Evolutionary conservation across 2,797 vertebrate genomes (phyloP), one percentile per base, ranked within the genome.

Genomic region (Xenentodon cancila): DNA sequence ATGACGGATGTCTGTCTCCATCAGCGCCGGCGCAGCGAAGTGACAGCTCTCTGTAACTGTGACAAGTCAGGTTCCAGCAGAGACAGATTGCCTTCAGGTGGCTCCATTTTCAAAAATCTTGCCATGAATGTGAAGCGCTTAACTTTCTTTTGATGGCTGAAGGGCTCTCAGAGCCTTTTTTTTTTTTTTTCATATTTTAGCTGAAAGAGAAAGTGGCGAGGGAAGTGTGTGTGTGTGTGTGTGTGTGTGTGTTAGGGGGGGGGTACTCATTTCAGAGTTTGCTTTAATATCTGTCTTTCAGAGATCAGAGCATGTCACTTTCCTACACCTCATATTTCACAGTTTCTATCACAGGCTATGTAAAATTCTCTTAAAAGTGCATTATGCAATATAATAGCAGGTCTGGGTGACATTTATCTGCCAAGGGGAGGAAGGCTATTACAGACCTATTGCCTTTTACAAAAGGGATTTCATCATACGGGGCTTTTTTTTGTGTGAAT

Each of bases 61-160:
- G 90, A 88, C 90, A 86, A 80, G 88, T 73, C 63, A 18, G 81
- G 82, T 69, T 86, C 84, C 84, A 71, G 89, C 55, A 5, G 71
- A 84, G 88, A 89, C 89, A 90, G 85, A 85, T 88, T 90, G 89
- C 90, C 88, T 90, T 91, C 88, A 89, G 89, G 90, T 90, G 87
- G 89, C 86, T 87, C 75, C 68, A 68, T 84, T 87, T 88, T 83
- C 69, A 75, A 79, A 84, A 86, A 79, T 82, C 78, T 75, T 68
- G 46, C 81, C 68, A 48, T 71, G 75, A 84, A 88, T 80, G 65
- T 58, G 76, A 27, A 85, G 80, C 79, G 68, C 87, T 92, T 91
- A 90, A 89, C 88, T 86, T 82, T 77, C 68, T 75, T 92, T 91
- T 92, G 92, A 93, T 88, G 89, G 87, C 87, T 89, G 89, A 89